Conservation (phyloP, 2,113 vertebrate genomes). For the Apus apus region DNA sequence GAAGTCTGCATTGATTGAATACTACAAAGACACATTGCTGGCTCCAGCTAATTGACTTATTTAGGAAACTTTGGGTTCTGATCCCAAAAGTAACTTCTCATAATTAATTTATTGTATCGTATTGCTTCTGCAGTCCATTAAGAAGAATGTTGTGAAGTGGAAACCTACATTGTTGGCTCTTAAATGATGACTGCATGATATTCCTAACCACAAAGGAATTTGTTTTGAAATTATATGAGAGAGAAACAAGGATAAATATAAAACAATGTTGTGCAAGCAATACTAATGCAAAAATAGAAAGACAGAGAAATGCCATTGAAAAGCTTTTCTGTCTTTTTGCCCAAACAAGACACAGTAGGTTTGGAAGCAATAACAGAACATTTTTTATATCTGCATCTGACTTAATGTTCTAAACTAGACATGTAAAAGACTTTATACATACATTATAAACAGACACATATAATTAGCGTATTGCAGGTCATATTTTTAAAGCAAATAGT, state of each 20-base stretch:
- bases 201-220: background rate
- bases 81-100: conserved; percentile 48
- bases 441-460: background rate
- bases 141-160: background rate
- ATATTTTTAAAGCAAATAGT: background rate
- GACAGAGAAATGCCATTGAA: background rate
- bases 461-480: background rate
- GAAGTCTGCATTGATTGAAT: conserved; percentile 33
- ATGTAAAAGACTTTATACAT: background rate
- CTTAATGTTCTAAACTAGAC: background rate
- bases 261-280: background rate
- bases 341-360: background rate
- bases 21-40: background rate
- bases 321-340: background rate
- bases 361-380: background rate
- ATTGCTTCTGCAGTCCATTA: conserved; percentile 43
- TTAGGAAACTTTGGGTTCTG: conserved; percentile 41
- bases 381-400: background rate
- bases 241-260: background rate
- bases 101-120: conserved; percentile 62
- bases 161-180: background rate
- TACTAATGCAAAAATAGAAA: background rate
- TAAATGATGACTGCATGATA: background rate
- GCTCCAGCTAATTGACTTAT: conserved; percentile 53
- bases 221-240: background rate